Conservation (phyloP, 2,113 vertebrate species). For the Blennius ocellaris region DNA sequence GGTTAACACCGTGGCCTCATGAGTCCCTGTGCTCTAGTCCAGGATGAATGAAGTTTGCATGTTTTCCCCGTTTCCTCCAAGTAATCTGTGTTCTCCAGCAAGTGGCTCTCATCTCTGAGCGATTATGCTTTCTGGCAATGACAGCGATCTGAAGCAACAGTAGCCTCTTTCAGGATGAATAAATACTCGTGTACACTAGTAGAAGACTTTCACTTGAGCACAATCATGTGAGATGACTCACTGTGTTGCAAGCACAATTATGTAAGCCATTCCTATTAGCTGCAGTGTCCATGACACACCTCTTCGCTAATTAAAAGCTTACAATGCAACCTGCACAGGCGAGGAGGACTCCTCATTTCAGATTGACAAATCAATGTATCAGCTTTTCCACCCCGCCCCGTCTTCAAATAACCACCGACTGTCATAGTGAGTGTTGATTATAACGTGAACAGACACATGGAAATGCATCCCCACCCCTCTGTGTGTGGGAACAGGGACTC, state of each 20-base stretch:
- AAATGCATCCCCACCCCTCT: background rate
- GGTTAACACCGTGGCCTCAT: too few relatives aligned
- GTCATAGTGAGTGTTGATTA: background rate
- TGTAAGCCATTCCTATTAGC: background rate
- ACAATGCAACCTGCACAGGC: background rate
- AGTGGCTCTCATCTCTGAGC: too few relatives aligned
- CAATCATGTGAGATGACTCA: slow-evolving; percentile 6
- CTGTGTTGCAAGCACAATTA: background rate
- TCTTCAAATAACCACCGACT: slow-evolving; percentile 52
- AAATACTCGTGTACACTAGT: background rate
- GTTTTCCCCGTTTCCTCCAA: too few relatives aligned
- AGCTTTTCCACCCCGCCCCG: slow-evolving; percentile 43
- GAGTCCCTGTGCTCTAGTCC: too few relatives aligned
- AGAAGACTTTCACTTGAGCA: background rate
- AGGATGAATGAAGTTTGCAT: too few relatives aligned
- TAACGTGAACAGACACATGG: slow-evolving; percentile 6
- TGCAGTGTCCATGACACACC: background rate
- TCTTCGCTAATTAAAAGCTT: slow-evolving; percentile 4
- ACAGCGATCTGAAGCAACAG: too few relatives aligned
- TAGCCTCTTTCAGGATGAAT: background rate
- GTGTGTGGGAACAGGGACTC: background rate
- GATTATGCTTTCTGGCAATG: too few relatives aligned
- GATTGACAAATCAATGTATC: slow-evolving; percentile 43
- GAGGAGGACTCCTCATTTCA: background rate
- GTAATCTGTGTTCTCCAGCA: too few relatives aligned